Evolutionary conservation across 35 echinoderm and acorn worm genomes (phyloP), one percentile per base, ranked within the genome.

Genomic region (Patiria miniata): DNA sequence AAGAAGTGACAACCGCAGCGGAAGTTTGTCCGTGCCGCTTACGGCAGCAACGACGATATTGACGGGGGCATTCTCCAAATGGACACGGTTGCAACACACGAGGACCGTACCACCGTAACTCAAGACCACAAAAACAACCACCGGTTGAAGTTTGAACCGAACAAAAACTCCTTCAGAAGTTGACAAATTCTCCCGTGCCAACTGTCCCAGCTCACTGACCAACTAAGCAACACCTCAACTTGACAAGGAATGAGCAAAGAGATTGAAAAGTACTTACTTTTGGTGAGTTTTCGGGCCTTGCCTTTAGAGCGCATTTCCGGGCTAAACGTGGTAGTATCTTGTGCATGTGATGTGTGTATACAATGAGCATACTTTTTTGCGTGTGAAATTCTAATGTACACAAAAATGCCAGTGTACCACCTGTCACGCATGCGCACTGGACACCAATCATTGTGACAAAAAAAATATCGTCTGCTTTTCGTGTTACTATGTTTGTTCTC

Each of bases 291-390:
- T 84, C 82, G 56, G 36, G 82, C 82, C 59, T 84, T 84, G 52
- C 82, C 82, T 84, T 84, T 84, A 39, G 82, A 84, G 53, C 82
- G 82, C 82, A 84, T 84, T 84, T 60, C 59, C 21, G 53, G 55
- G 65, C 21, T 73, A 19, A 30, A 7, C 21, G 7, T 34, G 65
- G 65, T 73, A 23, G 65, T 36, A 10, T 12, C 14, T 73, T 28
- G 23, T 1, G 21, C 26, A 23, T 73, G 65, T 73, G 65, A 26
- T 28, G 65, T 47, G 42, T 47, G 42, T 47, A 73, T 73, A 73
- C 34, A 34, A 32, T n/a, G 18, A 6, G 14, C 26, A 73, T 23
- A 73, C 65, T 73, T 73, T 68, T 73, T 73, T 73, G 42, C 65
- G 65, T 73, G 65, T 73, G 65, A 73, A 73, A 32, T 73, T 73